These are phyloP conservation scores for Synaphobranchus kaupii DNA, from an alignment of 2,797 vertebrate species.

Conservation along the genomic window DNA sequence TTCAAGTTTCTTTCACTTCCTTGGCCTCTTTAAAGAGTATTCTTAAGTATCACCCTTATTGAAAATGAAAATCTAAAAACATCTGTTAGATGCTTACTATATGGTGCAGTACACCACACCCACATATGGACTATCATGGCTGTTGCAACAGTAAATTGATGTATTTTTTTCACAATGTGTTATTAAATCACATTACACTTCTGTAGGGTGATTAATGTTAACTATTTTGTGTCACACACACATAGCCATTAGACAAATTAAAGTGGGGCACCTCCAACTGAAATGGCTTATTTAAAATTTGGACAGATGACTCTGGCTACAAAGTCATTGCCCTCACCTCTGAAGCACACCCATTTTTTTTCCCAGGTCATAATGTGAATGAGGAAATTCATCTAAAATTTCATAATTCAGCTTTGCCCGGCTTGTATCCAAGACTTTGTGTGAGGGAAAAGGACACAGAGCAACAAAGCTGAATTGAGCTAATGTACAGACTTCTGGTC, in stretches of 20 bases:
- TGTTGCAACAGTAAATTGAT: too few species aligned
- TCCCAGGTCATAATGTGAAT: background rate
- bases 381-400: background rate
- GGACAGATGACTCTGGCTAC: background rate
- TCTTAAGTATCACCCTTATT: background rate
- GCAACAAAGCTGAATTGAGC: background rate
- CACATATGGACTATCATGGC: background rate
- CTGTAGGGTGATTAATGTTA: conserved; percentile 2
- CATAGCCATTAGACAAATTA: background rate
- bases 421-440: background rate
- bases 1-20: background rate
- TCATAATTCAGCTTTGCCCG: background rate
- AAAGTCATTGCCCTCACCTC: background rate
- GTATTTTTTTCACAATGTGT: background rate
- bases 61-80: background rate
- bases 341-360: background rate
- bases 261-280: background rate
- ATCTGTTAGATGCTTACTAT: background rate
- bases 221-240: background rate
- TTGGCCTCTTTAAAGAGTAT: background rate
- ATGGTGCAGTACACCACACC: background rate
- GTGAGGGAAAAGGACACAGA: background rate
- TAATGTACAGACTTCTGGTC: background rate
- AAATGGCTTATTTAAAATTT: background rate
- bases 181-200: conserved; percentile 33